A percentile compares a stretch with the other conserved stretches of the same genome.
These are phyloP conservation scores for Agrilus planipennis DNA, from an alignment of 1,140 invertebrate genomes.

Conservation along the genomic window DNA sequence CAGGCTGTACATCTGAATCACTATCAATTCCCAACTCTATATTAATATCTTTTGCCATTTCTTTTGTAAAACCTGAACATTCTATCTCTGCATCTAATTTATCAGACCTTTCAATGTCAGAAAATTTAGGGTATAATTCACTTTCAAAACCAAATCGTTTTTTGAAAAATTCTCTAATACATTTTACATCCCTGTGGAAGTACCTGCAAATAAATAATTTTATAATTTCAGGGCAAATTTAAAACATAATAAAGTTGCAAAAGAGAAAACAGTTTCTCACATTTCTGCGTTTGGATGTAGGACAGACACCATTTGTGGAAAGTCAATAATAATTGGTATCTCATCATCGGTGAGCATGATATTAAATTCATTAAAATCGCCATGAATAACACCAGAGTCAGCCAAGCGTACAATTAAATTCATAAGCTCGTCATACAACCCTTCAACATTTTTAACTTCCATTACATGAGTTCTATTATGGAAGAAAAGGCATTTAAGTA, in stretches of 20 bases:
- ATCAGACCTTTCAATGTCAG: conserved; percentile 73
- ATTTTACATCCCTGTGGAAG: conserved; percentile 93
- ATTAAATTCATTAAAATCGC: conserved; percentile 99
- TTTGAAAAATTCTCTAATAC: conserved; percentile 85
- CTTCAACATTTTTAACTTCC: conserved; percentile 63
- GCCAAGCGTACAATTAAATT: conserved; percentile 82
- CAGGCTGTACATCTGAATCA: conserved; percentile 35
- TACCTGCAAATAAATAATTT: conserved; percentile 44
- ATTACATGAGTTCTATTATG: conserved; percentile 64
- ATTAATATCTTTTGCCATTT: conserved; percentile 61
- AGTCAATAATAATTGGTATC: conserved; percentile 88
- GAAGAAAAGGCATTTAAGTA: conserved; percentile 2
- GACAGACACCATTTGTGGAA: conserved; percentile 98
- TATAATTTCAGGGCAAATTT: no score
- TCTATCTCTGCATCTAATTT: conserved; percentile 78
- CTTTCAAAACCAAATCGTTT: conserved; percentile 87
- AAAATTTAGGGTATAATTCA: conserved; percentile 73
- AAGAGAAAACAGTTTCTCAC: conserved; percentile 10
- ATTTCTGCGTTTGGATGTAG: conserved; percentile 84
- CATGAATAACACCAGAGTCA: conserved; percentile 93
- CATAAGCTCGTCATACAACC: conserved; percentile 92
- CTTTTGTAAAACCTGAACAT: conserved; percentile 80
- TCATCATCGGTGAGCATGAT: conserved; percentile 77
- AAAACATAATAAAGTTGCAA: conserved; percentile 1
- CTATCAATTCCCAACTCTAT: conserved; percentile 39